Base-by-base conservation (phyloP, 2,113 vertebrate species). In the Dunckerocampus dactyliophorus region DNA sequence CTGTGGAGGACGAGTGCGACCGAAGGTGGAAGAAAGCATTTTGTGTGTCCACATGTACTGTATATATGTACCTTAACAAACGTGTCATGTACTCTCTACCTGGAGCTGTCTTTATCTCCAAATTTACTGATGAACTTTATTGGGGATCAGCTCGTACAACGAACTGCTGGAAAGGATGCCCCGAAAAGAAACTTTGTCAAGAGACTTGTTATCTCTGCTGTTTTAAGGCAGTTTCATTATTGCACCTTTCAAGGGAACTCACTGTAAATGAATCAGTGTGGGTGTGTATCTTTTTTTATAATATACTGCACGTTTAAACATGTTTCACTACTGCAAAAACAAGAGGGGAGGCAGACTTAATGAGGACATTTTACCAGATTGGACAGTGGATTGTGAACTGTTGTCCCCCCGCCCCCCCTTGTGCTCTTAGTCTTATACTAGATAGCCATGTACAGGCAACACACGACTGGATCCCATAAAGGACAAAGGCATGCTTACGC, bases 401-500 rank as follows among this genome's bases (percentile, higher is more conserved):
- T 73, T 71, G 59, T 65, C 63, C 76, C 77, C 68, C 67, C 28
- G 73, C 28, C 61, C 75, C 72, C 72, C 69, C 42, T 55, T 55
- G 57, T 75, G 67, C 76, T 86, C 73, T 80, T 76, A 59, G 54
- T 56, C 77, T 83, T 77, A 82, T 84, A 81, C 31, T 43, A 43
- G 39, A 14, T 43, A 43, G 82, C 79, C 83, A 77, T 88, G 85
- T 87, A 88, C 82, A 86, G 81, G 80, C 81, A 84, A 84, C 84
- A 85, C 82, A 77, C 81, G 82, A 84, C 76, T 75, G 79, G 78
- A 88, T 78, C 78, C 75, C 79, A 71, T 81, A 85, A 87, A 81
- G 83, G 82, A 84, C 75, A 75, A 89, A 72, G 87, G 90, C 90
- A 91, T 91, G 90, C 87, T 90, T 88, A 89, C 80, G 75, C 80